Percentiles rank a stretch among this genome's conserved stretches.
Evolutionary conservation across 2,797 vertebrate species (phyloP).

Genomic region (Amblyraja radiata): DNA sequence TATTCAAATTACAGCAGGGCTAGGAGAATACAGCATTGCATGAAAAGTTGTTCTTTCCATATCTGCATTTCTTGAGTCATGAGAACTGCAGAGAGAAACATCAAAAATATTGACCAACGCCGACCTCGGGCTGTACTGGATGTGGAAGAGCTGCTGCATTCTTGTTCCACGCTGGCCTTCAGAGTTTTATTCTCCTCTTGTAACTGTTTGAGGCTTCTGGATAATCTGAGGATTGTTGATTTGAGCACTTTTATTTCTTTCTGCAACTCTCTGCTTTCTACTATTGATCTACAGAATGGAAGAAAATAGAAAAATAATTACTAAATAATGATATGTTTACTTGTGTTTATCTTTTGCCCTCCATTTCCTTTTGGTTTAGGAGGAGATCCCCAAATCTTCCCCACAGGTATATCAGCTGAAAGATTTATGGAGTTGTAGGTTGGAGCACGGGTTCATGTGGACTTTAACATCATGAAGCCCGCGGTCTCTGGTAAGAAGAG

Average conservation of each 20-base stretch:
- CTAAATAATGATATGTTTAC: background rate
- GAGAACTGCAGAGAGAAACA: background rate
- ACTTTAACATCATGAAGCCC: too few species aligned
- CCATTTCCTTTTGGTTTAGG: background rate
- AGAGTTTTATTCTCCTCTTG: conserved; percentile 72
- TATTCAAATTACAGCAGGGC: background rate
- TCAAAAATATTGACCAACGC: background rate
- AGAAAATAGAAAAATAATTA: background rate
- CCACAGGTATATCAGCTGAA: too few species aligned
- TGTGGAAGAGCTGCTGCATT: conserved; percentile 55
- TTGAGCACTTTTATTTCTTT: conserved; percentile 67
- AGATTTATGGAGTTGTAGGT: background rate
- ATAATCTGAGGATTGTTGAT: conserved; percentile 66
- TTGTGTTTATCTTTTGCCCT: background rate
- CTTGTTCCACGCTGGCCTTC: conserved; percentile 65
- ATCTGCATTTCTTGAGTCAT: background rate
- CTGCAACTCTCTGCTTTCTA: conserved; percentile 64
- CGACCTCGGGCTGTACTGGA: background rate
- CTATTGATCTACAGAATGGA: conserved; percentile 49
- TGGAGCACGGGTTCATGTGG: background rate
- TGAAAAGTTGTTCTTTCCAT: too few species aligned
- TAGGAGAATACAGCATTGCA: background rate
- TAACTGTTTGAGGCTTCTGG: conserved; percentile 69
- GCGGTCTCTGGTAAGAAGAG: too few species aligned
- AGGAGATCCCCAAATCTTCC: background rate